A percentile compares a stretch with the other conserved stretches of the same genome.
phyloP scores from a whole-genome alignment of 2,113 vertebrate species.

The Panthera leo region DNA sequence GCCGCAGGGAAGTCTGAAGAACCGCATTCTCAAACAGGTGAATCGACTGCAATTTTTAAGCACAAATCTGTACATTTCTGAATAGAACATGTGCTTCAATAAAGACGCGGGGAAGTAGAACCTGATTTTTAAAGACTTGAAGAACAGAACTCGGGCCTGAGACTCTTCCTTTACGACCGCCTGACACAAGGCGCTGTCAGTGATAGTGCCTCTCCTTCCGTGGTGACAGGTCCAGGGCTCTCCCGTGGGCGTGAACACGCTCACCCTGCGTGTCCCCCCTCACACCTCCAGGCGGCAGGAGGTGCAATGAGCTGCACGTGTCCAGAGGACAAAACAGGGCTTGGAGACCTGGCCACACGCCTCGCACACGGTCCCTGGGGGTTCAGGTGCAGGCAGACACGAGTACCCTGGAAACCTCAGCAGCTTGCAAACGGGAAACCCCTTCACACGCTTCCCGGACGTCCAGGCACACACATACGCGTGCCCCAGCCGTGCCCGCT shows the following conservation, averaged over 20 bases:
- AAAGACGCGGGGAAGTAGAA: not conserved
- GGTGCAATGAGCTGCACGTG: fast-evolving
- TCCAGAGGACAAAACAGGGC: fast-evolving
- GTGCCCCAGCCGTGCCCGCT: fast-evolving
- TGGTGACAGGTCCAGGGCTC: not conserved
- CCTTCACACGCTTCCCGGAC: fast-evolving
- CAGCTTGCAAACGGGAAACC: not conserved
- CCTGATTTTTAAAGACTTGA: not conserved
- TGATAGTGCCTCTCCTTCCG: not conserved
- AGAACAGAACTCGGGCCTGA: not conserved
- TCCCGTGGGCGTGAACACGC: fast-evolving
- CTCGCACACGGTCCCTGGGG: fast-evolving
- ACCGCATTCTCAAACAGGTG: fast-evolving
- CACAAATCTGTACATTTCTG: too few relatives aligned
- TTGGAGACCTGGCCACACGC: fast-evolving
- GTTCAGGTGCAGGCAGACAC: fast-evolving
- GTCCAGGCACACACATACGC: fast-evolving
- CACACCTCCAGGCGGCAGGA: fast-evolving
- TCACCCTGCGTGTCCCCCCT: fast-evolving
- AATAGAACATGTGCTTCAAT: fast-evolving
- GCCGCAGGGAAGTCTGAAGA: too few relatives aligned
- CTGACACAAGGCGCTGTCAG: fast-evolving
- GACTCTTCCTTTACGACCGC: fast-evolving
- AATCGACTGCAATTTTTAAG: not conserved
- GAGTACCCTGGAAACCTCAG: not conserved